A percentile compares a stretch with the other conserved stretches of the same genome.
These are phyloP conservation scores for Halotydeus destructor DNA, from an alignment of 1,140 invertebrate genomes.

Conservation along the genomic window DNA sequence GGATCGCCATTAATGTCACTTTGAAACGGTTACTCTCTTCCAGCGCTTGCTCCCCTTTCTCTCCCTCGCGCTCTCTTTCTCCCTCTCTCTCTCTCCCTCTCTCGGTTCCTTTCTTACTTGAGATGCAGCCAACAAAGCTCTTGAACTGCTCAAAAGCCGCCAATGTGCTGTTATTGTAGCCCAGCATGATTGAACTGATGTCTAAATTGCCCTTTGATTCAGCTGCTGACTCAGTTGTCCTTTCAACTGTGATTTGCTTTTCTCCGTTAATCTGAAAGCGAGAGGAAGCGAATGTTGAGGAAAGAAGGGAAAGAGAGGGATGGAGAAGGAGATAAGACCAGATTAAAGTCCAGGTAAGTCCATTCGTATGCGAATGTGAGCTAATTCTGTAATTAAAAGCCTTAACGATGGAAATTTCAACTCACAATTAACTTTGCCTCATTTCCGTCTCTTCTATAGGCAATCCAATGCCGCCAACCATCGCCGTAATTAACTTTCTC, in stretches of 20 bases:
- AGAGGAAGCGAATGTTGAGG: too few species aligned
- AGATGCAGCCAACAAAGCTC: slow-evolving; percentile 65
- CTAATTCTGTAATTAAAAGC: too few species aligned
- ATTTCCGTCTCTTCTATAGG: slow-evolving; percentile 48
- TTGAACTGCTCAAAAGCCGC: slow-evolving; percentile 52
- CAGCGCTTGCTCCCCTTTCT: too few species aligned
- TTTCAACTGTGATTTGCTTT: not conserved
- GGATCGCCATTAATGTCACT: too few species aligned
- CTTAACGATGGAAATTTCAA: too few species aligned
- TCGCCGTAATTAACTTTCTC: slow-evolving; percentile 23
- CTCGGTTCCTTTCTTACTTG: slow-evolving; percentile 47
- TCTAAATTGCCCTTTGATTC: not conserved
- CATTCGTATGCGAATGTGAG: too few species aligned
- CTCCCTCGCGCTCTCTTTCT: too few species aligned
- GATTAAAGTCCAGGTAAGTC: too few species aligned
- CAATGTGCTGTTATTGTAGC: slow-evolving; percentile 60
- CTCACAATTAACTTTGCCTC: slow-evolving; percentile 31
- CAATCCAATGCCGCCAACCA: slow-evolving; percentile 58
- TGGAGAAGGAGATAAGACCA: too few species aligned
- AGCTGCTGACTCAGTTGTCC: not conserved
- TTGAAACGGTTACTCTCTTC: too few species aligned
- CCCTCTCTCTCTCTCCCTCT: too few species aligned
- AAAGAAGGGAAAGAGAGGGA: too few species aligned
- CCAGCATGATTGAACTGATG: slow-evolving; percentile 45
- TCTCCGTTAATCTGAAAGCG: slow-evolving; percentile 3